Evolutionary conservation across 2,888 invertebrate species (phyloP).

Genomic region (Lasioglossum pauxillum): DNA sequence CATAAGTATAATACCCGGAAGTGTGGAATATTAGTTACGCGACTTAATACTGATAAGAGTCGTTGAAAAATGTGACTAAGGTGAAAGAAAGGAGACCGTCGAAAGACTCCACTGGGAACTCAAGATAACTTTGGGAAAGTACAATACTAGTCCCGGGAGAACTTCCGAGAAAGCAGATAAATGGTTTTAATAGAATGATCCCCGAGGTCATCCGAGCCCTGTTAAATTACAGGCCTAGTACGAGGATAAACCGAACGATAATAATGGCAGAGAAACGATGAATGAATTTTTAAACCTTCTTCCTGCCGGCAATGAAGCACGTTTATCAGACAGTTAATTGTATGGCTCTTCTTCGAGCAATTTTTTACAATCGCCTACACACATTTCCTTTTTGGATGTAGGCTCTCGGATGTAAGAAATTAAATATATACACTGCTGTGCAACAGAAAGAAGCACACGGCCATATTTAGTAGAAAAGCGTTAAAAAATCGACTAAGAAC

Average conservation of each 20-base stretch:
- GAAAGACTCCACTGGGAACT: constrained; percentile 54
- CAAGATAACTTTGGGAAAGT: constrained; percentile 65
- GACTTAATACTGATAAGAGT: constrained; percentile 55
- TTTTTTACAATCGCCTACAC: not conserved
- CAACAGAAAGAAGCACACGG: no score
- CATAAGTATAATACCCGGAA: constrained; percentile 40
- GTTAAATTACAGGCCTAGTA: constrained; percentile 42
- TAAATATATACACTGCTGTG: not conserved
- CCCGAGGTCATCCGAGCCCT: constrained; percentile 37
- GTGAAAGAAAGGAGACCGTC: constrained; percentile 56
- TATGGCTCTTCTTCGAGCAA: not conserved
- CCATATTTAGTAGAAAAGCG: no score
- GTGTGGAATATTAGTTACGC: constrained; percentile 52
- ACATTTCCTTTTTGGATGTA: not conserved
- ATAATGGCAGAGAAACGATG: not conserved
- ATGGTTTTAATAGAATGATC: constrained; percentile 68
- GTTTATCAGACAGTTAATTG: constrained; percentile 13
- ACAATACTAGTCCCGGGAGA: constrained; percentile 59
- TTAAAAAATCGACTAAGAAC: no score
- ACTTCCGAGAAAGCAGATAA: constrained; percentile 63
- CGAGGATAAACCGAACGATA: constrained; percentile 30
- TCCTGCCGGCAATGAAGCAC: not conserved
- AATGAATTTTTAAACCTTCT: constrained; percentile 32
- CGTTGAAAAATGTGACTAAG: constrained; percentile 59
- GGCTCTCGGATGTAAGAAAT: not conserved